A percentile compares a stretch with the other conserved stretches of the same genome.
These are phyloP conservation scores for Equus przewalskii DNA, from an alignment of 2,113 vertebrate species.

Conservation along the genomic window DNA sequence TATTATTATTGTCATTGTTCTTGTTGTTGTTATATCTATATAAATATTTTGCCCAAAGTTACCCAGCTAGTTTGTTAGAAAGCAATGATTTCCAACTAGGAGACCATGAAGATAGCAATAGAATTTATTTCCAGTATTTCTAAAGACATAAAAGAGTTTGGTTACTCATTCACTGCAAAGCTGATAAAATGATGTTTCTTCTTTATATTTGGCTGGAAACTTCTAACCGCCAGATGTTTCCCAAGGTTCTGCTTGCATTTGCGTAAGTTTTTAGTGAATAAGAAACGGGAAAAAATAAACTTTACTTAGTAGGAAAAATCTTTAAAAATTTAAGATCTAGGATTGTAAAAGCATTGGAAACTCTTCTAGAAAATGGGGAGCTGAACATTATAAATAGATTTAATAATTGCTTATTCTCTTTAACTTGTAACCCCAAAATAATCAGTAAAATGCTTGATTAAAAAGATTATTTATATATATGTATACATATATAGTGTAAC, in stretches of 20 bases:
- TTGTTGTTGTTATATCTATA: neutral
- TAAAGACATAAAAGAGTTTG: neutral
- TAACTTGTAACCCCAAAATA: neutral
- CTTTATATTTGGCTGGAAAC: neutral
- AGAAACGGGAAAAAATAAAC: neutral
- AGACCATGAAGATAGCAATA: neutral
- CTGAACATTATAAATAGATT: neutral
- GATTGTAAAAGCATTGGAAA: conserved; percentile 17
- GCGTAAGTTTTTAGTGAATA: conserved; percentile 2
- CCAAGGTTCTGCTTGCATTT: neutral
- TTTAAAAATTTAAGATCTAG: neutral
- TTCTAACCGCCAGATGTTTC: neutral
- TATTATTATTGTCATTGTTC: neutral
- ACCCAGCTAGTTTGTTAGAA: neutral
- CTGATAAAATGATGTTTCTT: neutral
- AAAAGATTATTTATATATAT: neutral
- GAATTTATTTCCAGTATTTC: conserved; percentile 2
- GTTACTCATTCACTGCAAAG: neutral
- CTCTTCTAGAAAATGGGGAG: neutral
- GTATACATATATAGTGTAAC: neutral
- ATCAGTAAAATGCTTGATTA: conserved; percentile 38
- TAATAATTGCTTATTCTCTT: conserved; percentile 49
- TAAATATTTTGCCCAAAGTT: conserved; percentile 47
- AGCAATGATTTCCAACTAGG: neutral
- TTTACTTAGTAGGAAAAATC: neutral